phyloP scores from a whole-genome alignment of 2,888 invertebrate genomes.

The Entomobrya multifasciata region DNA sequence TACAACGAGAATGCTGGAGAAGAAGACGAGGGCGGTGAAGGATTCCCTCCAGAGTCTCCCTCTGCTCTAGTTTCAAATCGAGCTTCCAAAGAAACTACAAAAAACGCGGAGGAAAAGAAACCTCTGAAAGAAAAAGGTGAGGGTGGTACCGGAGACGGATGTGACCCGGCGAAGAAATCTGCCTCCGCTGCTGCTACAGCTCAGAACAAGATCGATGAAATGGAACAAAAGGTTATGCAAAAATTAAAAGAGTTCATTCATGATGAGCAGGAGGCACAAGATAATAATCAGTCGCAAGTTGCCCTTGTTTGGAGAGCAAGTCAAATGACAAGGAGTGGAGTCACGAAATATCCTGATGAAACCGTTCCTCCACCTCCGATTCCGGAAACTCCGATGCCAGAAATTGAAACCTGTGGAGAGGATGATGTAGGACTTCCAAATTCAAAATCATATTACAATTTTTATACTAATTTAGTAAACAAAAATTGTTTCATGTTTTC shows the following conservation, averaged over 20 bases:
- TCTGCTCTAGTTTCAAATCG: background rate
- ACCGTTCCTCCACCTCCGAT: slow-evolving; percentile 79
- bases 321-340: slow-evolving; percentile 85
- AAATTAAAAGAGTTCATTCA: slow-evolving; percentile 61
- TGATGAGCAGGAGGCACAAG: slow-evolving; percentile 63
- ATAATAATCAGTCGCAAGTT: slow-evolving; percentile 73
- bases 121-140: no score
- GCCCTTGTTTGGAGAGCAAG: slow-evolving; percentile 87
- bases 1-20: background rate
- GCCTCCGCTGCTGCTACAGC: background rate
- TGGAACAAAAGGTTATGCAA: slow-evolving; percentile 47
- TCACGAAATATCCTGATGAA: slow-evolving; percentile 76
- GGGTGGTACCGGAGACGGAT: slow-evolving; percentile 80
- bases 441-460: background rate
- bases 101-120: background rate
- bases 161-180: background rate
- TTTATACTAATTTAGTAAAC: background rate
- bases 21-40: slow-evolving; percentile 43
- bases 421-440: slow-evolving; percentile 59
- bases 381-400: slow-evolving; percentile 68
- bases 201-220: slow-evolving; percentile 8
- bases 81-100: no score
- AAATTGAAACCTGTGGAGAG: slow-evolving; percentile 58
- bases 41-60: background rate
- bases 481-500: slow-evolving; percentile 1